A percentile compares a stretch with the other conserved stretches of the same genome.
phyloP scores from a whole-genome alignment of 1,140 invertebrate species.

The Rhopalosiphum maidis region DNA sequence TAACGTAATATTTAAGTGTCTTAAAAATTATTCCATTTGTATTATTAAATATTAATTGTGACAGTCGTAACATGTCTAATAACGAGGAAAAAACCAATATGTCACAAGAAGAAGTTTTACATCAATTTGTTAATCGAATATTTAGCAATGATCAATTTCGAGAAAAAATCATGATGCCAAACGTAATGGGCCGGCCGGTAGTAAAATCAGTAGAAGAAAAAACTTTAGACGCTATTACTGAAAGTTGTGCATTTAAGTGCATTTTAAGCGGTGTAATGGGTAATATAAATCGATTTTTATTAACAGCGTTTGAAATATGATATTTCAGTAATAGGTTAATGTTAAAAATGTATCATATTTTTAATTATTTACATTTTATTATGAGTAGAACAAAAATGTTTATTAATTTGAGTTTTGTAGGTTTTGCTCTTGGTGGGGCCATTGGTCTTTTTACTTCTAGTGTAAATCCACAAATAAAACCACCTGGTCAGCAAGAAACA shows the following conservation, averaged over 20 bases:
- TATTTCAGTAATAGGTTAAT: background rate
- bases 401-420: conserved; percentile 66
- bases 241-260: conserved; percentile 93
- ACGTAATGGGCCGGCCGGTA: conserved; percentile 73
- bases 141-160: conserved; percentile 71
- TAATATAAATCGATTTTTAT: conserved; percentile 63
- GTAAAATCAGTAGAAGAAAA: conserved; percentile 89
- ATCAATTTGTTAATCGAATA: conserved; percentile 38
- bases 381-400: background rate
- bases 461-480: conserved; percentile 74
- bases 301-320: background rate
- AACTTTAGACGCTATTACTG: conserved; percentile 82
- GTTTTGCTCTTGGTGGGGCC: conserved; percentile 90
- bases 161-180: conserved; percentile 84
- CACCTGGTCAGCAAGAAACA: conserved; percentile 77
- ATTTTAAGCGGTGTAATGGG: conserved; percentile 88
- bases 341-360: background rate
- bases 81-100: background rate
- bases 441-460: conserved; percentile 95
- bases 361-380: background rate
- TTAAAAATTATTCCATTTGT: background rate
- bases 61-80: background rate
- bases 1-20: background rate
- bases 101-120: conserved; percentile 36
- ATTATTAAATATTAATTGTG: background rate